These are phyloP conservation scores for Abrostola tripartita DNA, from an alignment of 2,888 invertebrate species.

Conservation along the genomic window DNA sequence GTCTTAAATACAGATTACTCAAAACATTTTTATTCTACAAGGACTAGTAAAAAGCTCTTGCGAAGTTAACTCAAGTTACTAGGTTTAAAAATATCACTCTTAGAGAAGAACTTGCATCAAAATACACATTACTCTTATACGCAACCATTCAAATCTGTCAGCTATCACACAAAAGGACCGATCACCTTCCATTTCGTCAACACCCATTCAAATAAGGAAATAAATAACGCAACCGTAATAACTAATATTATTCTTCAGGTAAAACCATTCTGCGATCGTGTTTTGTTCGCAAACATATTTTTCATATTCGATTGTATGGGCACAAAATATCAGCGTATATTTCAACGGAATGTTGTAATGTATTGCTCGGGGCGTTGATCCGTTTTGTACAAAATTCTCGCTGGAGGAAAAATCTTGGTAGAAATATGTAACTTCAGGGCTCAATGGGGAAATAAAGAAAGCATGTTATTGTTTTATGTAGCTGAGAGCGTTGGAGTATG, in stretches of 20 bases:
- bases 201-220: constrained; percentile 3
- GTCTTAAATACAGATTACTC: no score
- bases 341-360: constrained; percentile 25
- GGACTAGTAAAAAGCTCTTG: no score
- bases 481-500: neutral
- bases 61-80: no score
- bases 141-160: no score
- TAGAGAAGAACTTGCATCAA: no score
- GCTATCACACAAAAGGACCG: neutral
- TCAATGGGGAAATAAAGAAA: neutral
- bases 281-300: constrained; percentile 46
- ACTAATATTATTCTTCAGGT: constrained; percentile 27
- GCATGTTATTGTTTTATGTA: neutral
- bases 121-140: no score
- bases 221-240: constrained; percentile 29
- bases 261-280: constrained; percentile 40
- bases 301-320: constrained; percentile 30
- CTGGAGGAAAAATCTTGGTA: constrained; percentile 20
- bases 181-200: neutral
- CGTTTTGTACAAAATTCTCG: constrained; percentile 36
- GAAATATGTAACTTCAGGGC: constrained; percentile 4
- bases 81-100: no score
- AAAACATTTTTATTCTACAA: no score
- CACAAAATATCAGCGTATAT: constrained; percentile 29
- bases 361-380: constrained; percentile 25